Base-by-base conservation (phyloP, 2,888 invertebrate genomes). In the Ditylenchus weischeri region DNA sequence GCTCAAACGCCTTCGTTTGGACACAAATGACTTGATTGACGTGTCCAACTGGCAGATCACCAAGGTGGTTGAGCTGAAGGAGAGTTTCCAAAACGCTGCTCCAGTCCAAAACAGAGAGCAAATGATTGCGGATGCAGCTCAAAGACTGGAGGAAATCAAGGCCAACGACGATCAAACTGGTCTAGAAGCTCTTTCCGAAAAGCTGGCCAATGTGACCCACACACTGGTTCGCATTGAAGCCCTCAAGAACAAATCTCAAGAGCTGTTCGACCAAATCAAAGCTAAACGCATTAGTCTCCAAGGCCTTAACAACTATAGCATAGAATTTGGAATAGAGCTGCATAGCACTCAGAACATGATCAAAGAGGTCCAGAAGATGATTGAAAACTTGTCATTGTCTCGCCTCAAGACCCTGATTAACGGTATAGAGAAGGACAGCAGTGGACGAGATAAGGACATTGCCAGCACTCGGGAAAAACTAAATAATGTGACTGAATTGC, bases 11-110 rank as follows among this genome's bases (percentile, higher is more conserved):
- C 47, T 63, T 62, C 64, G 72, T 65, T 23, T 66, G 68, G 65
- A 72, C 36, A 72, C 70, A 7, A 69, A 73, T 49, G 76, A 77
- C 54, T 61, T 80, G 47, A 76, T 75, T 15, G 69, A 68, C 11
- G 67, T 72, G 18, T 74, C 72, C 58, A 67, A 70, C 11, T 70
- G 68, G 36, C 68, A 75, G 49, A 29, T 76, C 19, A 72, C 74
- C 29, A 70, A 74, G 19, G 70, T 79, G 38, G 66, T 68, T 38
- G 68, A 68, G 15, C 38, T 74, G 51, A 47, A 49, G 15, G 19
- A 50, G 15, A 62, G 57, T 6, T 69, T 75, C 57, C 66, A 69
- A 59, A 69, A 43, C 35, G 51, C 62, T 49, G 58, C 65, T 6
- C 70, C 74, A 35, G 38, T 74, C 18, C 66, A 67, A 23, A 61